Base-by-base conservation (phyloP, 2,888 invertebrate genomes). In the Tholera decimalis region DNA sequence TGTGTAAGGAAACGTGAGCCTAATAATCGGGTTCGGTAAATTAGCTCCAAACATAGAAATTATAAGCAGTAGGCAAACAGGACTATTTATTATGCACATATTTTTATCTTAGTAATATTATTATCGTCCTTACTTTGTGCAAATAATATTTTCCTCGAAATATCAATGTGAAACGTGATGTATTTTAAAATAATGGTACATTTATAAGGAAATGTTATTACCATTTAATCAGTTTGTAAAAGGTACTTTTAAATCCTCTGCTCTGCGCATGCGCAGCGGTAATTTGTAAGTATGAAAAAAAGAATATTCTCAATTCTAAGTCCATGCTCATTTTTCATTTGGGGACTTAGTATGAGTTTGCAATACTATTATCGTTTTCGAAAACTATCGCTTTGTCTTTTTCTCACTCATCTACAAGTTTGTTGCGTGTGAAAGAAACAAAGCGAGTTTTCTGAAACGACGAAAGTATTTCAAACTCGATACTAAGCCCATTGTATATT, bases 271-370 rank as follows among this genome's bases (percentile, higher is more conserved):
- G 26, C 43, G 28, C 22, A 33, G 63, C 70, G 70, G 47, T 37
- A 8, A 69, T 28, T 69, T 66, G 65, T 66, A 69, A 66, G 61
- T 68, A 61, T 46, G 30, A 5, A 56, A 39, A 44, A 47, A 5
- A 56, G 35, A 44, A 47, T 41, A 20, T 56, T 37, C 66, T 77
- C 64, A 70, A 65, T 64, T 68, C 69, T 64, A 59, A 69, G 72
- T 78, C 73, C n/a, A n/a, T n/a, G n/a, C n/a, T n/a, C n/a, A n/a
- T n/a, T n/a, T n/a, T n/a, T n/a, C n/a, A n/a, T n/a, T n/a, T n/a
- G n/a, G n/a, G n/a, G n/a, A n/a, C n/a, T n/a, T n/a, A n/a, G n/a
- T n/a, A n/a, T n/a, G n/a, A n/a, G n/a, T n/a, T n/a, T n/a, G n/a
- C n/a, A n/a, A n/a, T n/a, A n/a, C n/a, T n/a, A n/a, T n/a, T n/a